Evolutionary conservation across 1,140 invertebrate species (phyloP).

Genomic region (Diorhabda elongata): DNA sequence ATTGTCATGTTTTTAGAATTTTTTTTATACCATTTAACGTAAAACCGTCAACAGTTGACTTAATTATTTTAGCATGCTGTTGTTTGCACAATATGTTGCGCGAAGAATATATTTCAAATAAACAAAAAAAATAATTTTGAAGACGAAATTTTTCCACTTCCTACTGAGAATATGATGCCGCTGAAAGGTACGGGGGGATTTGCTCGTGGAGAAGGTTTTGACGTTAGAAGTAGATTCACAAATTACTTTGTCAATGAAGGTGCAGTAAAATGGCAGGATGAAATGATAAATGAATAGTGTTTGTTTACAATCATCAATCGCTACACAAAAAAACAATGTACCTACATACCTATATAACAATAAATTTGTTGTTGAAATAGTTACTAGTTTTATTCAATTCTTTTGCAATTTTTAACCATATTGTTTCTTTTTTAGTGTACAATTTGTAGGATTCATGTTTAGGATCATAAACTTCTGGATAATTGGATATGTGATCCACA

Average conservation of each 20-base stretch:
- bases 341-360: too few species aligned
- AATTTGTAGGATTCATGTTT: too few species aligned
- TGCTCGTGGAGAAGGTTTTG: constrained; percentile 18
- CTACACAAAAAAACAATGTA: too few species aligned
- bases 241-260: constrained; percentile 15
- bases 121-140: not conserved
- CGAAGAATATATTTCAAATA: constrained; percentile 14
- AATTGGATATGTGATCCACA: too few species aligned
- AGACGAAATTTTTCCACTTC: constrained; percentile 6
- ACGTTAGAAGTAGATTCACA: constrained; percentile 18
- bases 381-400: too few species aligned
- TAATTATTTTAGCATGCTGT: constrained; percentile 25
- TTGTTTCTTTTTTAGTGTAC: too few species aligned
- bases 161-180: constrained; percentile 19
- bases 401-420: too few species aligned
- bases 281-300: too few species aligned
- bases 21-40: constrained; percentile 19
- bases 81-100: constrained; percentile 34
- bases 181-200: constrained; percentile 16
- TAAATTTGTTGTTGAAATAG: too few species aligned
- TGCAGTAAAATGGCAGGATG: constrained; percentile 5
- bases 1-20: constrained; percentile 40
- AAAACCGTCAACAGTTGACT: not conserved
- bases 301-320: too few species aligned
- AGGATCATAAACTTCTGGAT: too few species aligned